Evolutionary conservation across 2,113 vertebrate genomes (phyloP), one percentile per base, ranked within the genome.

Genomic region (Atractosteus spatula): DNA sequence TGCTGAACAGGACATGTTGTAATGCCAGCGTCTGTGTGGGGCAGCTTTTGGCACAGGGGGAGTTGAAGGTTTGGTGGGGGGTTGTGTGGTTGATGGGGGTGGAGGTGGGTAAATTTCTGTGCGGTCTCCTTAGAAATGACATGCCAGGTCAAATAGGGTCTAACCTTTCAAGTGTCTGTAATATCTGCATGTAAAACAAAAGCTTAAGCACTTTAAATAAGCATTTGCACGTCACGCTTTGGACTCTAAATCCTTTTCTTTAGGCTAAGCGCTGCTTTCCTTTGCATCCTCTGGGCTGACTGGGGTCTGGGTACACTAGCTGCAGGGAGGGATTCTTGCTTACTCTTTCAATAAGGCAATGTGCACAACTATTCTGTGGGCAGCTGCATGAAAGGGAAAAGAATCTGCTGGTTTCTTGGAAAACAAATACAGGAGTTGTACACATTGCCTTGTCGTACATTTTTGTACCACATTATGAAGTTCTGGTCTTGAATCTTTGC

Each of bases 341-440:
- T 45, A 74, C 10, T 79, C 47, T 84, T 71, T 81, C 69, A 76
- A 72, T 55, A 79, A 83, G 86, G 86, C 87, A 90, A 89, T 89
- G 88, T 90, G 89, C 89, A 87, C 80, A 78, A 84, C 87, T 85
- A 47, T 55, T 79, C 81, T 83, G 91, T 93, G 91, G 94, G 93
- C 81, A 89, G 84, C 69, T 80, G 77, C 70, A 1, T 87, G 80
- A 84, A 77, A 76, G 8, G 47, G 73, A 83, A 84, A 77, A 81
- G 84, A 84, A 93, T 92, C 84, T 76, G 89, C 84, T 82, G 78
- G 62, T 81, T 87, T 75, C 82, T 91, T 90, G 84, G 86, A 89
- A 86, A 83, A 76, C 79, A 80, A 77, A 74, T 79, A 85, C 81
- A 79, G 87, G 83, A 87, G 86, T 89, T 91, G 74, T 89, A 89